Evolutionary conservation across 2,113 vertebrate species (phyloP).

Genomic region (Campylorhamphus procurvoides): DNA sequence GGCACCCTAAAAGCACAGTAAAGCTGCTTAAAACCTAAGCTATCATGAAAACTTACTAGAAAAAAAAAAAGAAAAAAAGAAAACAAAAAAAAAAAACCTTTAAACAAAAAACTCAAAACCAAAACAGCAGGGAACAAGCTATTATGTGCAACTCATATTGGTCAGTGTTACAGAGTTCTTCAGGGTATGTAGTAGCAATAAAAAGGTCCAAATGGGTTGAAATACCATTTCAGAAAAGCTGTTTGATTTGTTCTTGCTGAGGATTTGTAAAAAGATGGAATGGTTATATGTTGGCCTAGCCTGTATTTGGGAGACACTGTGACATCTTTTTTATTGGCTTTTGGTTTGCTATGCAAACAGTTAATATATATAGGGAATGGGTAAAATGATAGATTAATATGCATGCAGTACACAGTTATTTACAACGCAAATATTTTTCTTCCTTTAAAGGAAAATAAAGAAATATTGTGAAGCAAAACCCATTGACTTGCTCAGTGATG

Average conservation of each 20-base stretch:
- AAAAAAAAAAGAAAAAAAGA: neutral
- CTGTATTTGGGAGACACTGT: neutral
- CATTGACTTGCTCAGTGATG: neutral
- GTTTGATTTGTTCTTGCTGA: neutral
- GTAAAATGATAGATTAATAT: neutral
- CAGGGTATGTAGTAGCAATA: neutral
- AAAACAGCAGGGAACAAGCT: neutral
- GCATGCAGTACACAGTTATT: neutral
- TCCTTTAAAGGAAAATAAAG: neutral
- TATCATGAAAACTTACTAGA: neutral
- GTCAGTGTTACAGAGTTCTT: neutral
- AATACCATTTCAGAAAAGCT: neutral
- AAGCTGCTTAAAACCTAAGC: slow-evolving; percentile 24
- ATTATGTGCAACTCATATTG: neutral
- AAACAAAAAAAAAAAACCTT: neutral
- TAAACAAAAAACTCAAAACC: neutral
- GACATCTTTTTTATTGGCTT: neutral
- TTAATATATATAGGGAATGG: neutral
- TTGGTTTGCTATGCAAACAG: neutral
- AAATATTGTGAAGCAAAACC: neutral
- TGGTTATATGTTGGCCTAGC: accelerated
- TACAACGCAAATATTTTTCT: neutral
- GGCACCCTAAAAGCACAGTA: neutral
- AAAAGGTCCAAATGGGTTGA: neutral
- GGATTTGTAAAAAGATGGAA: neutral